Base-by-base conservation (phyloP, 2,888 invertebrate genomes). In the Ochropleura leucogaster region DNA sequence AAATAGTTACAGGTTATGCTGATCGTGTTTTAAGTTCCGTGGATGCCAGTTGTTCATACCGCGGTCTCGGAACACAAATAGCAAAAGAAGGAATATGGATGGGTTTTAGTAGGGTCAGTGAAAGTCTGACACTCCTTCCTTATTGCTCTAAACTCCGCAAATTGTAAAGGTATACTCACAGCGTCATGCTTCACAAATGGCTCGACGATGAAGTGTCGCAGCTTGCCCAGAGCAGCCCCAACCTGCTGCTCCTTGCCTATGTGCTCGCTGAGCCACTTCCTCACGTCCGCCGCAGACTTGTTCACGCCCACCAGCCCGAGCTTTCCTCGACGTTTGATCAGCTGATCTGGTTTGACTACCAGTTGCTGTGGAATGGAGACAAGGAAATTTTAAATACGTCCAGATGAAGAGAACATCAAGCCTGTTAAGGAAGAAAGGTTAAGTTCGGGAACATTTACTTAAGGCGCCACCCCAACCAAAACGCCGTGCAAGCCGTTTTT, bases 281-380 rank as follows among this genome's bases (percentile, higher is more conserved):
- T 97, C 30, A 98, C 98, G 44, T 98, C 97, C 0, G 97, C 96
- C 9, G 98, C 97, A 79, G 98, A 97, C 89, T 98, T 98, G 93
- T 99, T 99, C 9, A 99, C 99, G 86, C 99, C 99, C 86, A 99
- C 99, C 69, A 99, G 97, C 0, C 99, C 99, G 73, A 99, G 97
- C 95, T 99, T 99, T 72, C 99, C 99, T 74, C 99, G 98, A 47
- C 99, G 97, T 94, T 99, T 99, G 93, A 99, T 99, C 94, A 99
- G 97, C 97, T 99, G 99, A 95, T 99, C 99, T 0, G 99, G 99
- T 93, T 99, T 99, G n/a, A 99, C 99, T 6, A 99, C 99, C 86
- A 99, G 96, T 95, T 98, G 97, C 98, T 98, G 96, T 5, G 18
- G 20, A 49, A 81, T 79, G 53, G 6, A 73, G 46, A 30, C 6